These are phyloP conservation scores for Pagetopsis macropterus DNA, from an alignment of 2,797 vertebrate genomes.

Conservation along the genomic window DNA sequence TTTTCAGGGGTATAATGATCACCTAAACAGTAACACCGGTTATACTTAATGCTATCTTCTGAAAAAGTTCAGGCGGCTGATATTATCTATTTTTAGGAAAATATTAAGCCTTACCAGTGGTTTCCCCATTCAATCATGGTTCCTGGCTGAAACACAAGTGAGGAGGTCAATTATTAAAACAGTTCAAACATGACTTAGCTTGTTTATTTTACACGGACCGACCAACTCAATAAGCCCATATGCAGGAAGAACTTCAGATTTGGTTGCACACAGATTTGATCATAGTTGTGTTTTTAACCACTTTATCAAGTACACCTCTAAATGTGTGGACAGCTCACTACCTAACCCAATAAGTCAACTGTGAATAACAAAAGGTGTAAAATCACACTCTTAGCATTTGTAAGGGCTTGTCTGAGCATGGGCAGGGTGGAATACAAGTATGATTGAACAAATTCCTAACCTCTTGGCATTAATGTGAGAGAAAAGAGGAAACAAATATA, in stretches of 20 bases:
- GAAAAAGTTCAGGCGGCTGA: background rate
- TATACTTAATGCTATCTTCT: background rate
- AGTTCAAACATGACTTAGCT: background rate
- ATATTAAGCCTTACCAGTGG: conserved; percentile 88
- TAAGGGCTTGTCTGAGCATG: background rate
- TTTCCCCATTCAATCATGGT: conserved; percentile 99
- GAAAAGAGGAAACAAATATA: background rate
- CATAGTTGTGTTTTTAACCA: background rate
- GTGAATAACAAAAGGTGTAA: background rate
- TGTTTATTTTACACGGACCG: conserved; percentile 8
- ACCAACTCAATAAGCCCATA: too few species aligned
- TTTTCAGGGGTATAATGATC: background rate
- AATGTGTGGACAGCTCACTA: background rate
- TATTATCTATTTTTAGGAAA: background rate
- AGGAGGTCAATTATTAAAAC: conserved; percentile 12
- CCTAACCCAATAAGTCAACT: background rate
- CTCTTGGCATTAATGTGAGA: background rate
- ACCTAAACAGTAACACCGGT: background rate
- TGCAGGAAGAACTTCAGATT: background rate
- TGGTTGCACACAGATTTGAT: conserved; percentile 1
- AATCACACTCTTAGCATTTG: background rate
- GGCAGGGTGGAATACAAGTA: background rate
- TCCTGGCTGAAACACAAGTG: conserved; percentile 88
- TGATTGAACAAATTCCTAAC: background rate
- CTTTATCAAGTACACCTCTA: background rate